Evolutionary conservation across 2,888 invertebrate genomes (phyloP), one percentile per base, ranked within the genome.

Genomic region (Caenorhabditis angaria): DNA sequence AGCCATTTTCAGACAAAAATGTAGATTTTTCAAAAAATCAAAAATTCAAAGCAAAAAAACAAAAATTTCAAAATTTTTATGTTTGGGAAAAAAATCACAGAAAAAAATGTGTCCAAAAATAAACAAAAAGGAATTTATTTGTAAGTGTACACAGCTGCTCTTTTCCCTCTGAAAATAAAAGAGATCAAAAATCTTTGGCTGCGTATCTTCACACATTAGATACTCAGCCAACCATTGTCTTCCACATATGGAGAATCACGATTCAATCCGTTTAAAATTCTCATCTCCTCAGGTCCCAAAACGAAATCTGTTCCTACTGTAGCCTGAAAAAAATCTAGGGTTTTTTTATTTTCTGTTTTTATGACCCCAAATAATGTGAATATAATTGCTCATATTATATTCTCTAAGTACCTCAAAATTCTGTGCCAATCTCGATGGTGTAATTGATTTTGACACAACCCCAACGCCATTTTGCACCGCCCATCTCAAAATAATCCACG

Each of bases 401-500:
- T 4, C 54, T 54, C 76, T 61, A 3, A 79, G 20, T 14, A 62
- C 70, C n/a, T 66, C 56, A 41, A 76, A 76, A 54, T 82, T 82
- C 18, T 51, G 54, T 2, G 48, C 41, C 18, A 84, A 72, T 47
- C 83, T 66, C n/a, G 61, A 68, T 5, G 75, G 68, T 24, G 69
- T 76, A n/a, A 65, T 60, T 22, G 83, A 84, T 61, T 83, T 83
- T 18, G 82, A 80, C 22, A 82, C 78, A 32, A 83, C 78, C n/a
- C 76, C 92, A 73, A 93, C 90, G 65, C 91, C 91, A 86, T 92
- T 92, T 85, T 93, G 92, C 14, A 93, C 82, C 1, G 92, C 92
- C 93, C 94, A 94, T 58, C 90, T 90, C 10, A 94, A 89, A 10
- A 93, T 87, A 12, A 77, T 61, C 22, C 75, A 73, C 61, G 69